A percentile compares a stretch with the other conserved stretches of the same genome.
phyloP scores from a whole-genome alignment of 1,140 invertebrate genomes.

The Phthorimaea operculella region DNA sequence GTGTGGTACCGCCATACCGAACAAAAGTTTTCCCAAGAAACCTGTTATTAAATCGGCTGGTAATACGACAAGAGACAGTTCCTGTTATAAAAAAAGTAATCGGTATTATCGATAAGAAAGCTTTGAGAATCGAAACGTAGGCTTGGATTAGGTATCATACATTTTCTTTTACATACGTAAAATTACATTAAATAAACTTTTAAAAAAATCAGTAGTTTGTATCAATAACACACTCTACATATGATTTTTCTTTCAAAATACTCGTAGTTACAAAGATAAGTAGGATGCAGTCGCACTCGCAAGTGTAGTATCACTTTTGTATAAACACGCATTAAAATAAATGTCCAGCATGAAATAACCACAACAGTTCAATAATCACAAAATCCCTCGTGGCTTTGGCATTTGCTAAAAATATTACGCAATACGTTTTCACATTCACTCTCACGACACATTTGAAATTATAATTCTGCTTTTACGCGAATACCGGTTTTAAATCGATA shows the following conservation, averaged over 20 bases:
- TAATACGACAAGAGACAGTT: constrained; percentile 2
- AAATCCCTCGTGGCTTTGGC: background rate
- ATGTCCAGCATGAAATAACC: background rate
- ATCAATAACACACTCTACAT: no score
- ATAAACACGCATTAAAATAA: background rate
- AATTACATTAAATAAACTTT: background rate
- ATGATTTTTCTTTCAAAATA: no score
- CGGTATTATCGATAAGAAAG: constrained; percentile 8
- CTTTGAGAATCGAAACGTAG: constrained; percentile 21
- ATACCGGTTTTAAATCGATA: constrained; percentile 32
- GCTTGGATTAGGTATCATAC: background rate
- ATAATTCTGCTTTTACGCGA: constrained; percentile 59
- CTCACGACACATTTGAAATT: constrained; percentile 42
- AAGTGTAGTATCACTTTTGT: background rate
- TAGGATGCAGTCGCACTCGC: no score
- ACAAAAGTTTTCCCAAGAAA: background rate
- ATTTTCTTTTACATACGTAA: background rate
- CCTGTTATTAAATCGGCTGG: background rate
- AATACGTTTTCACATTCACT: constrained; percentile 60
- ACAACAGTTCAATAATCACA: background rate
- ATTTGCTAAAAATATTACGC: constrained; percentile 34
- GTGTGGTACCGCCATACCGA: no score
- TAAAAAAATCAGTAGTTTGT: no score
- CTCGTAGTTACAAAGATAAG: no score
- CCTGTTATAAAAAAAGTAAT: constrained; percentile 3